Conservation (phyloP, 1,140 invertebrate genomes). For the Daktulosphaira vitifoliae region DNA sequence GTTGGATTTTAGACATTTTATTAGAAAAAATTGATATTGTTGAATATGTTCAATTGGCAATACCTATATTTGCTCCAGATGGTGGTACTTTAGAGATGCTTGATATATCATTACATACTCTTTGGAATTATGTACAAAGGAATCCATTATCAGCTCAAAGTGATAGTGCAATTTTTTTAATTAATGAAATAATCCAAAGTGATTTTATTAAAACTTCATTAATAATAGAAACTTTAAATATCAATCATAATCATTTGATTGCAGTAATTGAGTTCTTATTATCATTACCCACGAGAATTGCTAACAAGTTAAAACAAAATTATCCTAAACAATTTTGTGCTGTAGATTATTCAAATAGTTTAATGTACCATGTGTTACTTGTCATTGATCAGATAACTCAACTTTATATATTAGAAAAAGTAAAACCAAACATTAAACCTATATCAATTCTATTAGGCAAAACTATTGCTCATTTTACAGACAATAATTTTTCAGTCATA, state of each 20-base stretch:
- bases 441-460: slow-evolving; percentile 4
- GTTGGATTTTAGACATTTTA: slow-evolving; percentile 2
- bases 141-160: slow-evolving; percentile 32
- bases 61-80: slow-evolving; percentile 4
- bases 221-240: slow-evolving; percentile 40
- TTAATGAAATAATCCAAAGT: slow-evolving; percentile 49
- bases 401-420: neutral
- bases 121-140: neutral
- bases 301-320: slow-evolving; percentile 53
- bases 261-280: slow-evolving; percentile 53
- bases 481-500: slow-evolving; percentile 15
- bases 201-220: slow-evolving; percentile 50
- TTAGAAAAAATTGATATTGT: slow-evolving; percentile 7
- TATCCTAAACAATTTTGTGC: slow-evolving; percentile 51
- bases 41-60: neutral
- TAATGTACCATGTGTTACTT: slow-evolving; percentile 52
- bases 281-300: slow-evolving; percentile 56
- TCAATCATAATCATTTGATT: slow-evolving; percentile 44
- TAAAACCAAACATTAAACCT: slow-evolving; percentile 16
- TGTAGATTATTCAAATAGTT: slow-evolving; percentile 50
- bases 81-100: slow-evolving; percentile 16
- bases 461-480: slow-evolving; percentile 8
- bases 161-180: slow-evolving; percentile 43
- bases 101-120: slow-evolving; percentile 5
- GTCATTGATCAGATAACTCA: slow-evolving; percentile 41